phyloP scores from a whole-genome alignment of 2,113 vertebrate species.

The Indicator maculatus region DNA sequence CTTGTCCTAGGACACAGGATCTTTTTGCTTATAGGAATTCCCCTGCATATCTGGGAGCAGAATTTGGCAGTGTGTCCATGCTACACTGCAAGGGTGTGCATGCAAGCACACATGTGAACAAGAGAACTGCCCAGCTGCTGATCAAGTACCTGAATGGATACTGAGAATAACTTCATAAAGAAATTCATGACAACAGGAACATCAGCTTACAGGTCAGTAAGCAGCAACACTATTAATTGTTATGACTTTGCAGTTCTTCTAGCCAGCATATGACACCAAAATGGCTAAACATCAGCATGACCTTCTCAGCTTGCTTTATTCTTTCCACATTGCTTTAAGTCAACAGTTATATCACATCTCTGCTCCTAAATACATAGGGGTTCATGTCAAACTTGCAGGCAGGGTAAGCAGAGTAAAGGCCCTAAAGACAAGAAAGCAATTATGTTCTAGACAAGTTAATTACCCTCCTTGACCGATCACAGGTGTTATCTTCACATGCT shows the following conservation, averaged over 20 bases:
- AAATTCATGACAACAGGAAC: background rate
- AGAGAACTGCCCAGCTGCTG: background rate
- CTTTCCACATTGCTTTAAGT: background rate
- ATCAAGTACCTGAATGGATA: background rate
- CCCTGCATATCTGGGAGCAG: background rate
- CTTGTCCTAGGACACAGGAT: background rate
- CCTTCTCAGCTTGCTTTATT: background rate
- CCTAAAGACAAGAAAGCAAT: background rate
- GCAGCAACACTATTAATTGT: background rate
- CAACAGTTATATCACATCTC: background rate
- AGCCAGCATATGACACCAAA: background rate
- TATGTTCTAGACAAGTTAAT: slow-evolving; percentile 37
- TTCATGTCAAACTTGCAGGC: background rate
- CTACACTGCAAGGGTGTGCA: accelerated
- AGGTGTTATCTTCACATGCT: slow-evolving; percentile 92
- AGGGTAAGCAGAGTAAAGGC: background rate
- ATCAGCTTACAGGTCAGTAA: background rate
- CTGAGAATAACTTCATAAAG: background rate
- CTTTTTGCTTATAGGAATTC: background rate
- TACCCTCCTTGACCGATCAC: slow-evolving; percentile 95
- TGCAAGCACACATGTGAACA: background rate
- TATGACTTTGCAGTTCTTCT: background rate
- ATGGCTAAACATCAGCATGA: background rate
- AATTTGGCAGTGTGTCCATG: background rate
- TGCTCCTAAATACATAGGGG: background rate